These are phyloP conservation scores for Gerris lacustris DNA, from an alignment of 2,888 invertebrate species.

Conservation along the genomic window DNA sequence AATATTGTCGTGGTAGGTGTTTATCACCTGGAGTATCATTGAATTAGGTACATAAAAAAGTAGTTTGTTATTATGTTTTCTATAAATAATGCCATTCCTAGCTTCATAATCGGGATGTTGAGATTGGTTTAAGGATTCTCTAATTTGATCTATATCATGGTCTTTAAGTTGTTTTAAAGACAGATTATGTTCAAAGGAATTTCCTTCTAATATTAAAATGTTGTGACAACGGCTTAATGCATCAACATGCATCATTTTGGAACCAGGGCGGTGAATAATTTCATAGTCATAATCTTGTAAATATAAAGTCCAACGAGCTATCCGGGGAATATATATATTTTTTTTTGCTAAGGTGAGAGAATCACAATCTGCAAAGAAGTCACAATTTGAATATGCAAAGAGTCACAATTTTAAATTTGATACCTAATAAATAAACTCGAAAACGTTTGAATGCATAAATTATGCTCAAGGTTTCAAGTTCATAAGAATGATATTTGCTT, in stretches of 20 bases:
- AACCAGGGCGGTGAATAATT: not conserved
- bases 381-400: slow-evolving; percentile 6
- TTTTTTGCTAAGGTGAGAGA: slow-evolving; percentile 2
- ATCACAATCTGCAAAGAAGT: too few relatives aligned
- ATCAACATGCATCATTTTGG: slow-evolving; percentile 10
- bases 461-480: not conserved
- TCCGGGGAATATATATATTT: slow-evolving; percentile 2
- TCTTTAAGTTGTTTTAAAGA: not conserved
- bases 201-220: not conserved
- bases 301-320: not conserved
- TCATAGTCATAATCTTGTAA: slow-evolving; percentile 5
- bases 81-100: slow-evolving; percentile 11
- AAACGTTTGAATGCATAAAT: not conserved
- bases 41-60: not conserved
- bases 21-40: not conserved
- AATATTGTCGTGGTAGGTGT: not conserved
- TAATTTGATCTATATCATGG: not conserved
- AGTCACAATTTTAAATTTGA: not conserved
- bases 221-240: not conserved
- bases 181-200: not conserved
- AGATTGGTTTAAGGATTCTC: not conserved
- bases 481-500: slow-evolving; percentile 5
- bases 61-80: not conserved
- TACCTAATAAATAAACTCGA: not conserved
- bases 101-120: not conserved